Base-by-base conservation (phyloP, 1,140 invertebrate genomes). In the Habropoda laboriosa region DNA sequence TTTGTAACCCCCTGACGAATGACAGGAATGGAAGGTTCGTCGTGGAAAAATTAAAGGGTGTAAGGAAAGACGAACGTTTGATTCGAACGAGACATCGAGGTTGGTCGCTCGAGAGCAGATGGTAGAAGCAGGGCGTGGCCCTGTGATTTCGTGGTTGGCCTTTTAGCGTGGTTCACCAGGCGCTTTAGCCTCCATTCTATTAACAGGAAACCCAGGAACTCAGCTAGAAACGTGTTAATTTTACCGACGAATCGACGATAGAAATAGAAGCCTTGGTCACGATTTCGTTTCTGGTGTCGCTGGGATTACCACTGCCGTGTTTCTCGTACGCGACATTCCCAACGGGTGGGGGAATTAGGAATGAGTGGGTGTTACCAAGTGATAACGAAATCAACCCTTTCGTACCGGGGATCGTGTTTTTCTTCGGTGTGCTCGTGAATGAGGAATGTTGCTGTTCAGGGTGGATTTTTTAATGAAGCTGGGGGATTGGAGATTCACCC, bases 171-270 rank as follows among this genome's bases (percentile, higher is more conserved):
- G 51, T n/a, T 55, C 30, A 40, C n/a, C 32, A 2, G n/a, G 49
- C 51, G 67, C 67, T 27, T 8, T 38, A n/a, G 67, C 57, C 3
- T 42, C 40, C 40, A 72, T 70, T 55, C 53, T 27, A 35, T 55
- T 30, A n/a, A 35, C 30, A 18, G n/a, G n/a, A n/a, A n/a, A n/a
- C n/a, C 49, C 2, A n/a, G 30, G 32, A 47, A 30, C 51, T n/a
- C n/a, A n/a, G n/a, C n/a, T n/a, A 21, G 40, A 42, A 10, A 72
- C 51, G 70, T 47, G 55, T 72, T 72, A 60, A 72, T 72, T 72
- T 27, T 35, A 40, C 55, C 55, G 10, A 21, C 7, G 51, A 45
- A 12, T 42, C 38, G 38, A 32, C 68, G 53, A 18, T 58, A 7
- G 38, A 58, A 71, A 57, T 58, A 71, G 68, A 58, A 68, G 18